Evolutionary conservation across 2,113 vertebrate genomes (phyloP).

Genomic region (Opisthocomus hoazin): DNA sequence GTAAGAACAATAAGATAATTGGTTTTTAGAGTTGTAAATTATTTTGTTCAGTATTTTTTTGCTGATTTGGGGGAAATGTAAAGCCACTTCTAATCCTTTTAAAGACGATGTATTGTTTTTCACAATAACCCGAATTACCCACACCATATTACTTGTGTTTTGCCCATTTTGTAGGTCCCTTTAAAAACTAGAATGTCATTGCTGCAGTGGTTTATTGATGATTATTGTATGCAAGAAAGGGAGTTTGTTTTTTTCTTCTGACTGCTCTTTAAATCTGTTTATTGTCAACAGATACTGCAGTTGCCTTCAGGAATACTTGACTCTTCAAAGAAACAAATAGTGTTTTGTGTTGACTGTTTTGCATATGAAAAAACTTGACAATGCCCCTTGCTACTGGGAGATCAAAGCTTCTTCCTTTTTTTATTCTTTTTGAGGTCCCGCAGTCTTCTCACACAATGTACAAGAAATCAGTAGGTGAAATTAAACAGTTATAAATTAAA

Average conservation of each 20-base stretch:
- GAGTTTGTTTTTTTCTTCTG: not conserved
- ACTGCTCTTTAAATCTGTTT: not conserved
- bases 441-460: not conserved
- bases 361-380: not conserved
- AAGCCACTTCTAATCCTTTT: not conserved
- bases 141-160: not conserved
- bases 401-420: not conserved
- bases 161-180: not conserved
- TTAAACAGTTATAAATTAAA: not conserved
- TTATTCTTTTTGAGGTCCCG: not conserved
- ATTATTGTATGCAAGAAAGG: not conserved
- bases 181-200: not conserved
- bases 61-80: not conserved
- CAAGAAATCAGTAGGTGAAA: not conserved
- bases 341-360: not conserved
- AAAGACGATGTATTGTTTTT: not conserved
- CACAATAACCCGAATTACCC: not conserved
- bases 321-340: not conserved
- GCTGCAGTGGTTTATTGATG: not conserved
- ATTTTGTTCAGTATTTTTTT: not conserved
- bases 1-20: not conserved
- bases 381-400: not conserved
- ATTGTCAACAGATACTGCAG: not conserved
- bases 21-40: slow-evolving; percentile 3
- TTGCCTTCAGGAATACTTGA: not conserved